Conservation (phyloP, 1,140 invertebrate genomes). For the Melipona quadrifasciata region DNA sequence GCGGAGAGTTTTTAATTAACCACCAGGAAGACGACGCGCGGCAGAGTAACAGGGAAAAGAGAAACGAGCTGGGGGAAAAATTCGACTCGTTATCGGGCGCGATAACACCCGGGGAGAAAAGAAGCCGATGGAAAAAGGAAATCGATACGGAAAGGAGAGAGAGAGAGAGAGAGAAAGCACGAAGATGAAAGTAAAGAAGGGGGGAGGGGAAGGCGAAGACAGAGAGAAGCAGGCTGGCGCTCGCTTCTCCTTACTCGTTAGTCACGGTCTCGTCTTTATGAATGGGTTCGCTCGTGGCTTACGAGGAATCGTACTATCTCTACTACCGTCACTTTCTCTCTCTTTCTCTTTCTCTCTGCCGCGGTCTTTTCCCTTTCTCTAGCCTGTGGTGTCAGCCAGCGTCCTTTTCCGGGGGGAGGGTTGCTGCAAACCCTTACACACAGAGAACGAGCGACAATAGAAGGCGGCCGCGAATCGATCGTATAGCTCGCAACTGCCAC, state of each 20-base stretch:
- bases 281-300: constrained; percentile 75
- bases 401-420: constrained; percentile 53
- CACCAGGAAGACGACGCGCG: neutral
- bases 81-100: constrained; percentile 56
- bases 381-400: constrained; percentile 60
- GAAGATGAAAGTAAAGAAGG: constrained; percentile 33
- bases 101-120: constrained; percentile 9
- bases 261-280: constrained; percentile 77
- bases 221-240: constrained; percentile 49
- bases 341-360: neutral
- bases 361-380: constrained; percentile 45
- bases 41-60: neutral
- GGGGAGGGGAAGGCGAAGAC: neutral
- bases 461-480: constrained; percentile 66
- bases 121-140: constrained; percentile 36
- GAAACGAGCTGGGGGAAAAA: constrained; percentile 44
- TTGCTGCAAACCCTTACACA: constrained; percentile 53
- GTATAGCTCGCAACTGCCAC: constrained; percentile 57
- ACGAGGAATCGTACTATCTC: constrained; percentile 75
- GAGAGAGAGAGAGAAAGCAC: constrained; percentile 4
- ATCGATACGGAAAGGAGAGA: constrained; percentile 19
- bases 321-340: constrained; percentile 60
- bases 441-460: constrained; percentile 61
- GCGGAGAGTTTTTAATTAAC: constrained; percentile 46
- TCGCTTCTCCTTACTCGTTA: constrained; percentile 73